phyloP scores from a whole-genome alignment of 1,140 invertebrate genomes.

The Heliconius congener region DNA sequence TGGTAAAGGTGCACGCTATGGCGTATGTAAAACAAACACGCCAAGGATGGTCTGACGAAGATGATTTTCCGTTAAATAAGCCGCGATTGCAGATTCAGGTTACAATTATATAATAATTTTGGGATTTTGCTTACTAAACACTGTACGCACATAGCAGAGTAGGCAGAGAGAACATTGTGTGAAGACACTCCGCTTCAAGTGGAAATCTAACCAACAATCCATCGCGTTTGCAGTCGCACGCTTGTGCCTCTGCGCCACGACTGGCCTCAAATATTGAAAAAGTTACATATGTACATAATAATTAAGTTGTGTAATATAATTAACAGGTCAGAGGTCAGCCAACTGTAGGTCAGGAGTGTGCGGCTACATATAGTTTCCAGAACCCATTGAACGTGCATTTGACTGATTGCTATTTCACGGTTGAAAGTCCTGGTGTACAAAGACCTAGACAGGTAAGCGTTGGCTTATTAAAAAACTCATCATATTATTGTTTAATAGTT shows the following conservation, averaged over 20 bases:
- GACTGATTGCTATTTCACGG: slow-evolving; percentile 84
- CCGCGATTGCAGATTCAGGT: slow-evolving; percentile 83
- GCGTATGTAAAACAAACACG: slow-evolving; percentile 86
- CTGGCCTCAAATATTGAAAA: too few relatives aligned
- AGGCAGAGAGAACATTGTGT: too few relatives aligned
- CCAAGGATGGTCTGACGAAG: slow-evolving; percentile 87
- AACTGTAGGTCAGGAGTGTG: slow-evolving; percentile 72
- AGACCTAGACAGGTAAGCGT: slow-evolving; percentile 81
- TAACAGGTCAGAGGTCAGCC: slow-evolving; percentile 76
- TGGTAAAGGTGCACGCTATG: slow-evolving; percentile 86
- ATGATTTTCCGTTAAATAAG: slow-evolving; percentile 86
- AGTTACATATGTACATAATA: background rate
- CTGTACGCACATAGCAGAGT: too few relatives aligned
- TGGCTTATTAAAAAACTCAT: background rate
- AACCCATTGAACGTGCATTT: slow-evolving; percentile 85
- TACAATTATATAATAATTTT: slow-evolving; percentile 15
- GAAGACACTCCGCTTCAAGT: too few relatives aligned
- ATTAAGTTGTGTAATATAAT: background rate
- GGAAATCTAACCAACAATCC: too few relatives aligned
- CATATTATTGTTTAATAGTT: background rate
- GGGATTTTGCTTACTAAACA: too few relatives aligned
- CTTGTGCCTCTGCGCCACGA: too few relatives aligned
- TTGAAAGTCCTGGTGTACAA: slow-evolving; percentile 86
- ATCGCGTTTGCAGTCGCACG: too few relatives aligned
- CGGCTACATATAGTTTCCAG: slow-evolving; percentile 83